phyloP scores from a whole-genome alignment of 2,797 vertebrate genomes.

The Rhinella marina region DNA sequence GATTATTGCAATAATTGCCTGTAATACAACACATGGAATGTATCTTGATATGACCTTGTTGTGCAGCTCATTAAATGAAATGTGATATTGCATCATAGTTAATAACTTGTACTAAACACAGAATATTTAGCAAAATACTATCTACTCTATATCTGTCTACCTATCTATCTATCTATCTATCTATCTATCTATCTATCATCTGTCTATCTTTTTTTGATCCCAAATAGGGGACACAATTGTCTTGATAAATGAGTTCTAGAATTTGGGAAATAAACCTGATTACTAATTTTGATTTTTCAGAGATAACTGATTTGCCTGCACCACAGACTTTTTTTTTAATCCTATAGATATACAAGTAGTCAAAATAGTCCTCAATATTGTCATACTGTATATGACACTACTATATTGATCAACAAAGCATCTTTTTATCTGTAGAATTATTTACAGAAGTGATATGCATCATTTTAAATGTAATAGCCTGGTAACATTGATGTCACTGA shows the following conservation, averaged over 20 bases:
- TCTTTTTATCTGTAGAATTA: neutral
- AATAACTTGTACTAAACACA: neutral
- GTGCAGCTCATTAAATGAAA: conserved; percentile 12
- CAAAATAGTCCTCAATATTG: no score
- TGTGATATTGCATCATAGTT: conserved; percentile 12
- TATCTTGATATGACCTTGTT: conserved; percentile 51
- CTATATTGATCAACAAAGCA: neutral
- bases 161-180: neutral
- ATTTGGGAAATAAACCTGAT: neutral
- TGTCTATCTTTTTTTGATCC: neutral
- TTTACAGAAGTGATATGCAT: neutral
- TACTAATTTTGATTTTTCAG: neutral
- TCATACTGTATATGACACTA: neutral
- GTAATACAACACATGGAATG: conserved; percentile 46
- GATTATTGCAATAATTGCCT: conserved; percentile 53
- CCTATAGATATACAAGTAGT: no score
- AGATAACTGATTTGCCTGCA: no score
- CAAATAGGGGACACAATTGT: no score
- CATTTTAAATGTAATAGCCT: neutral
- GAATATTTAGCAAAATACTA: neutral
- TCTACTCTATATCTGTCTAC: no score
- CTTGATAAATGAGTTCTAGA: no score
- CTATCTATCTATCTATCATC: neutral
- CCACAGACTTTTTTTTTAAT: no score
- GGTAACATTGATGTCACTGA: neutral